Base-by-base conservation (phyloP, 2,797 vertebrate genomes). In the Rachycentron canadum region DNA sequence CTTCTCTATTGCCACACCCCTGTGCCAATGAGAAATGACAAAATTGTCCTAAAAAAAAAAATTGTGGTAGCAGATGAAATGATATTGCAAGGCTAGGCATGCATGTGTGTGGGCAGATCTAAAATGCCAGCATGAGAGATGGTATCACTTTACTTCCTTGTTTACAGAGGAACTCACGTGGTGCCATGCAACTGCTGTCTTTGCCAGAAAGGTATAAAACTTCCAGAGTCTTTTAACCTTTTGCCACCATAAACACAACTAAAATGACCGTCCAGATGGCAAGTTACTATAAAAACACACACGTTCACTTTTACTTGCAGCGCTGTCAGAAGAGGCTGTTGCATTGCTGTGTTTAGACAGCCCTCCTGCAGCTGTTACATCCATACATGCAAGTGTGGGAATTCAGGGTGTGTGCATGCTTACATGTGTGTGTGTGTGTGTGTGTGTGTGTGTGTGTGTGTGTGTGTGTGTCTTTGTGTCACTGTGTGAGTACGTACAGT, bases 181-280 rank as follows among this genome's bases (percentile, higher is more conserved):
- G 56, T 50, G 70, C 36, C 47, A 26, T 64, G 12, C 4, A 67
- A 70, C 43, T 61, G 34, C 7, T 76, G 28, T 10, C 63, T 64
- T 47, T 16, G 21, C 59, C 50, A 55, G 26, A 74, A 41, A 78
- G 58, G 50, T 49, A 43, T 67, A 23, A 76, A 77, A 76, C 77
- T 32, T 79, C 61, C 68, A 69, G 7, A 25, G 62, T 66, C 67
- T 78, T 86, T 82, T 82, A 66, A 84, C 63, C 73, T 82, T 65
- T 73, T 45, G 1, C 47, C 71, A 79, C 53, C 67, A 56, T 71
- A 76, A 86, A 79, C 47, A 53, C 58, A 62, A 68, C 79, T 72
- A 78, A 87, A 89, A 77, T 85, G 87, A 88, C 69, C 79, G 69
- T 83, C 83, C 91, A 93, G 89, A 89, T 91, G 89, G 90, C 70